Base-by-base conservation (phyloP, 2,797 vertebrate genomes). In the Spatula versicolor region DNA sequence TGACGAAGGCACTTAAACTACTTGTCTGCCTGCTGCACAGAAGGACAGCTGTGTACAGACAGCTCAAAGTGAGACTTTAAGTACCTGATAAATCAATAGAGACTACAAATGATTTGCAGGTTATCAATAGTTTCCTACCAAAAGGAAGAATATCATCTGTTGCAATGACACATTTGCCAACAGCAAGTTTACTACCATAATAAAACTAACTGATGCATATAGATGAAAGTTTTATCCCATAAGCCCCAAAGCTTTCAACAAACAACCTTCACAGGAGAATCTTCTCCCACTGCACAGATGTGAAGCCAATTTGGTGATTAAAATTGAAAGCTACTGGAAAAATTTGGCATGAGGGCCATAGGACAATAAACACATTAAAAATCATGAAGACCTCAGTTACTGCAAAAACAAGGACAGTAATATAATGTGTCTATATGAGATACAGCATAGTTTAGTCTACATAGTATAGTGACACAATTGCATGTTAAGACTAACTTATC, bases 191-290 rank as follows among this genome's bases (percentile, higher is more conserved):
- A n/a, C 62, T 73, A 78, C 62, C 14, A 54, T 80, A 30, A 68
- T 83, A 88, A 59, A 79, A 68, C 73, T 75, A 67, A 88, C 59
- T 79, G 62, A 79, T 62, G 67, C 3, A 11, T 72, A 77, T 14
- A 60, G 50, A 69, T 31, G 56, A 88, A 59, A 88, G 72, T 93
- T 96, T 93, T 84, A 88, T 67, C 56, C 76, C 2, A 3, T 71
- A 95, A 92, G 0, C 46, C 16, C 85, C 67, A 88, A 95, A 76
- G 31, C 72, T 92, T 86, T 69, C 75, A 68, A 63, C 59, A 79
- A 83, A 80, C 75, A 62, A 87, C 84, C 80, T 64, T 43, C 64
- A 66, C 75, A 76, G 71, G 14, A 88, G 90, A 83, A 94, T 59
- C 16, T 74, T 93, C 52, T 84, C 23, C 78, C 41, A 41, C 59